Evolutionary conservation across 2,888 invertebrate genomes (phyloP), one percentile per base, ranked within the genome.

Genomic region (Polietes domitor): DNA sequence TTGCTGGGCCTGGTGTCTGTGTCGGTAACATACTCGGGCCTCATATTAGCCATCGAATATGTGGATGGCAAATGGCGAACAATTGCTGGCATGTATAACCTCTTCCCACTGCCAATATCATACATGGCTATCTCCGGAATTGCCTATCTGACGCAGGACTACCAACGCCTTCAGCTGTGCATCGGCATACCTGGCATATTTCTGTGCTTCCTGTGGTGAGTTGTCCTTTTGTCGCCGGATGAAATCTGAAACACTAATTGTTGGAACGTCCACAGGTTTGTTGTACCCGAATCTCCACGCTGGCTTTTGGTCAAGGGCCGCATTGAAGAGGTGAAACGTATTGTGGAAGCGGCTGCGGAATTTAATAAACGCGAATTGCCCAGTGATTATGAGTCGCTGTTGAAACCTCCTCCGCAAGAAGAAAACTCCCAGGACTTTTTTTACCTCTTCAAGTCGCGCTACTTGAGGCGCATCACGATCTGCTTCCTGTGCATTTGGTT

Each of bases 51-150:
- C 47, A 96, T 96, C 87, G 96, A 96, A 91, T 92, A 96, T 77
- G 96, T 96, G 3, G 96, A 96, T 53, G 96, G 96, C 1, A 95
- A 95, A 87, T 96, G 96, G 96, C 94, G 96, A 83, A 96, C 96
- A 2, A 95, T 96, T 79, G 95, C 96, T 1, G 96, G 96, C 77
- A 96, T 96, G 82, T 96, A 96, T 87, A 96, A 96, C 91, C 94
- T 96, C 88, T 96, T 96, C 90, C 96, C 96, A 82, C 94, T 96
- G 83, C 96, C 96, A 17, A 90, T 96, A 73, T 95, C 96, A 55
- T 96, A 96, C 89, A 94, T 96, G 88, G 93, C 94, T 26, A 96
- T 96, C 68, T 95, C 96, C 0, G 94, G 95, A 1, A 92, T 96
- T 77, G 96, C 96, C 0, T 94, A 95, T 89, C 92, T 94, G 68